Base-by-base conservation (phyloP, 1,140 invertebrate species). In the Penaeus chinensis region DNA sequence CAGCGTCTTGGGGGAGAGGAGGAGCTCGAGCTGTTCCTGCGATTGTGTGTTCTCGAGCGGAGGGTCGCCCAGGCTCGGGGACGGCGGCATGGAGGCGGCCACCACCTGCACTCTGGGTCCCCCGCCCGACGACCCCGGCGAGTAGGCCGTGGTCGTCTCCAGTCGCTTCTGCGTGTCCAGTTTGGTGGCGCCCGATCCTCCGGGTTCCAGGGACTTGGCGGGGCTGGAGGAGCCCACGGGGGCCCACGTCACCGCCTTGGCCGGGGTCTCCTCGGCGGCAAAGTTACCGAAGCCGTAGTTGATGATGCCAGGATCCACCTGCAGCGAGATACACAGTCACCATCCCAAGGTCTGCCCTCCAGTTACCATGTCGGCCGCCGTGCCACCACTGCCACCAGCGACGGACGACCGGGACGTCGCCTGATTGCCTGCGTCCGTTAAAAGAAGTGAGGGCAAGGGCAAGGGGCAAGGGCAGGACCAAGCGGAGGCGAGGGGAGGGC, bases 261-360 rank as follows among this genome's bases (percentile, higher is more conserved):
- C 71, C 18, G 71, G 42, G 71, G 71, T 7, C 7, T 74, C 71
- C 27, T 84, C 88, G 47, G 20, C 61, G 27, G 22, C 71, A 22
- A 74, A 86, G 83, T 82, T 7, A 13, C 82, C 88, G 66, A 78
- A 90, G 62, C 89, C 89, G 76, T 90, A 90, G 62, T 88, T 88
- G 88, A 89, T 65, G 69, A 90, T 32, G 4, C 85, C 84, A n/a
- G 74, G 62, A 69, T 89, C 89, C n/a, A 89, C 86, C 86, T 87
- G 86, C 27, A 60, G 71, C 19, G 54, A 77, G 42, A 79, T 42
- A 78, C 60, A 32, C 22, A 80, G 61, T 47, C 66, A 66, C 61
- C 66, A 24, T 65, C 32, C 81, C 66, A 63, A 82, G 19, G 32
- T 63, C 22, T n/a, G 60, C 24, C 65, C 66, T 0, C 54, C 65